Conservation (phyloP, 2,113 vertebrate species). For the Nycticryphes semicollaris region DNA sequence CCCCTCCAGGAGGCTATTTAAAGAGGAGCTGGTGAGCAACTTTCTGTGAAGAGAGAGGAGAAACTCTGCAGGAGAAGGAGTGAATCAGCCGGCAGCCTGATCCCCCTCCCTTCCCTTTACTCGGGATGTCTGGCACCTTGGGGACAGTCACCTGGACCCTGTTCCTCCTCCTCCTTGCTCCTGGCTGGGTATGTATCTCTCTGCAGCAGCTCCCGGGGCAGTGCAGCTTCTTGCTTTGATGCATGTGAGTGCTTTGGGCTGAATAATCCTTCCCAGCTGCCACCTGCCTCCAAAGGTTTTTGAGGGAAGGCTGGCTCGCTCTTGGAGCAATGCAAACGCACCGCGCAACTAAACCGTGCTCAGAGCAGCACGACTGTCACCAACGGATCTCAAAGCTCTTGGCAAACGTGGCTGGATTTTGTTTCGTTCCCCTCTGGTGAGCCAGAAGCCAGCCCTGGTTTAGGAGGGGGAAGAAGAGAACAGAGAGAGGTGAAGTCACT, state of each 20-base stretch:
- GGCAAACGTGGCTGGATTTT: not conserved
- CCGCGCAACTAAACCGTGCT: fast-evolving
- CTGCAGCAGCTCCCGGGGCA: not conserved
- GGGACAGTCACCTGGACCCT: not conserved
- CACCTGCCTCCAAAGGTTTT: not conserved
- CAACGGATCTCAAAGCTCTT: not conserved
- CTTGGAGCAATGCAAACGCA: not conserved
- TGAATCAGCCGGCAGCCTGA: not conserved
- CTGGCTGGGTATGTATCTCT: conserved; percentile 29
- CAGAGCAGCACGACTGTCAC: not conserved
- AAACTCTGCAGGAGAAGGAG: fast-evolving
- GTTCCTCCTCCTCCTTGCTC: not conserved
- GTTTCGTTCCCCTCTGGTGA: not conserved
- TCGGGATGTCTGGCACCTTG: not conserved
- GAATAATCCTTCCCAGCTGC: not conserved
- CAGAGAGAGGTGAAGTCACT: not conserved
- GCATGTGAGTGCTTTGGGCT: not conserved
- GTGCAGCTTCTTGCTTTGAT: not conserved
- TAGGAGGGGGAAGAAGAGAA: not conserved
- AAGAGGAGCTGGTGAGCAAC: not conserved
- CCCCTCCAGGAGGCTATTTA: conserved; percentile 37
- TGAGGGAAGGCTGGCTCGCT: not conserved
- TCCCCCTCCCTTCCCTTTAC: not conserved
- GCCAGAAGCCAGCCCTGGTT: not conserved
- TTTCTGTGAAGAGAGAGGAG: not conserved